phyloP scores from a whole-genome alignment of 2,113 vertebrate species.

The Orthochromis malagaraziensis region DNA sequence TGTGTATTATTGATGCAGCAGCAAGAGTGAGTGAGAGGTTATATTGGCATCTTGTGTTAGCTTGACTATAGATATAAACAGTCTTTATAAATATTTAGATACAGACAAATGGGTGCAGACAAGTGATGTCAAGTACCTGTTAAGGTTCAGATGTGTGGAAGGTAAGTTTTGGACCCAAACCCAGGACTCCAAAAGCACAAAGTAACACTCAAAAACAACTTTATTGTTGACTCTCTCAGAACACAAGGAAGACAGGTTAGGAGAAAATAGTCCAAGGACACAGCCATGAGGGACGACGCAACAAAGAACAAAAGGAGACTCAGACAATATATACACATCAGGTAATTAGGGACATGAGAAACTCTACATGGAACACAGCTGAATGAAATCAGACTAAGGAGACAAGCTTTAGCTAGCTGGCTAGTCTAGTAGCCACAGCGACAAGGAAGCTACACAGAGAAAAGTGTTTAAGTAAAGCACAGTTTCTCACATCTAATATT shows the following conservation, averaged over 20 bases:
- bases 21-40: not conserved
- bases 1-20: not conserved
- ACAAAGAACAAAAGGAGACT: not conserved
- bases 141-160: not conserved
- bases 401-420: not conserved
- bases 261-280: not conserved
- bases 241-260: not conserved
- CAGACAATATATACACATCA: not conserved
- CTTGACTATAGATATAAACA: not conserved
- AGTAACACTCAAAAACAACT: not conserved
- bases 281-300: not conserved
- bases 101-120: not conserved
- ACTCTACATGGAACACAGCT: not conserved
- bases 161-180: not conserved
- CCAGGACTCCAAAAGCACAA: not conserved
- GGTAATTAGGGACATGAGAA: not conserved
- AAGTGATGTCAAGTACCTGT: not conserved
- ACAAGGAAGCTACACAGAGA: not conserved
- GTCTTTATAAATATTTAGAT: not conserved
- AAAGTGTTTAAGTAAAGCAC: not conserved
- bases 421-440: not conserved
- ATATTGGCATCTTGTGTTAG: not conserved
- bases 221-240: not conserved
- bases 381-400: not conserved
- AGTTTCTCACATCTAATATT: not conserved